Base-by-base conservation (phyloP, 2,797 vertebrate genomes). In the Amazona ochrocephala region DNA sequence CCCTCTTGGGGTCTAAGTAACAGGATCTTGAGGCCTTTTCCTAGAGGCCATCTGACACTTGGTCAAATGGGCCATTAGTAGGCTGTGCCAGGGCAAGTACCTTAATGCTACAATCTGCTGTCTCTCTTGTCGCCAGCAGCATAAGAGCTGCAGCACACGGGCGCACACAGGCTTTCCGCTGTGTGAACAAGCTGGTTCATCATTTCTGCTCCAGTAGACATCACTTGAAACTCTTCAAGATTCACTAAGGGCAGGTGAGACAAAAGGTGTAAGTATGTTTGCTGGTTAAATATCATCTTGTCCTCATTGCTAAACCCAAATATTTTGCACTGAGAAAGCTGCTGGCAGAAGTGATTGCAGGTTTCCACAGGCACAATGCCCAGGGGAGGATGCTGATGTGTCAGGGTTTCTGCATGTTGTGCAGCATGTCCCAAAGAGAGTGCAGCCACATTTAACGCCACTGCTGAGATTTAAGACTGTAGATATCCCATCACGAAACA, bases 201-300 rank as follows among this genome's bases (percentile, higher is more conserved):
- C 19, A 70, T 70, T 93, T 91, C 80, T 84, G 42, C 88, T 81
- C 70, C 85, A 94, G 80, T 75, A 95, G 93, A 90, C 73, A 13
- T 32, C 45, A 62, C 13, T 51, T 84, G 84, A 71, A 92, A 54
- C 19, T 67, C 64, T 84, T 75, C 66, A 84, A 64, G n/a, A 66
- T 62, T 78, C 30, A 56, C 45, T 86, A 47, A 51, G 42, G 37
- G 72, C 78, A 68, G 47, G 84, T 73, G 47, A 95, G 62, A 73
- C 16, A 58, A 19, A 66, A 58, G 39, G 62, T 50, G 32, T 50
- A 70, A 68, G 42, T 19, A 51, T 39, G 29, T 21, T 54, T 62
- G 22, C 39, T 75, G 50, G 13, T 86, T 91, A 70, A 75, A 47
- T 70, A 60, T 24, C 18, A 53, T 67, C 48, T 88, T 3, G 4